Evolutionary conservation across 2,888 invertebrate genomes (phyloP), one percentile per base, ranked within the genome.

Genomic region (Sabatieria punctata): DNA sequence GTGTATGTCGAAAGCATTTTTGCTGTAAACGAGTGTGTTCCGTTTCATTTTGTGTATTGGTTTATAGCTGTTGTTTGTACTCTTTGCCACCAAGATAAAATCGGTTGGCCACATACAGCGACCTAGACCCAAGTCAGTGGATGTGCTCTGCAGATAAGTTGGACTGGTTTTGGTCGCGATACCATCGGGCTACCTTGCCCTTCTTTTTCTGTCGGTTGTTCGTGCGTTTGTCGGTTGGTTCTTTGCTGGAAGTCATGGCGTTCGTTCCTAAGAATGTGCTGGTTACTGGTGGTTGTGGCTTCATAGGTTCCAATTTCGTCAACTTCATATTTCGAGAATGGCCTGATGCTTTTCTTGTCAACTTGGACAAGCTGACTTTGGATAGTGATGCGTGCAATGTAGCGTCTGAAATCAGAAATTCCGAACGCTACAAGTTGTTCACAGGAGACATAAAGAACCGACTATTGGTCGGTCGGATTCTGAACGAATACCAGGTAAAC

Each of bases 301-400:
- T n/a, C n/a, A n/a, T 61, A 40, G 61, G 61, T 2, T 56, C 61
- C 13, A 61, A 61, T 49, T 62, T 60, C 41, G 52, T 61, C 40
- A 61, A 61, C 42, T 61, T 51, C 49, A 55, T 56, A 43, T 52
- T 52, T 43, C 43, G 48, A 30, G 60, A 55, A 13, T 61, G 61
- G 61, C 56, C 57, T 2, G 36, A 49, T 2, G 52, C 54, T 41
- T 55, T 55, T 23, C 56, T 61, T 49, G 59, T 61, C 48, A 62
- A 62, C 27, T 43, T 61, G 8, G 59, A 60, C 52, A 60, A 60
- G 48, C 48, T 60, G 30, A 60, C 59, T 50, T 49, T 61, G 37
- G 58, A 61, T 49, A 57, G 57, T 42, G 61, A 61, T 51, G 55
- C 55, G 1, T 55, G 58, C 33, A 54, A 61, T 54, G 58, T 61